These are phyloP conservation scores for Phyllotreta cruciferae DNA, from an alignment of 2,888 invertebrate species.

Conservation along the genomic window DNA sequence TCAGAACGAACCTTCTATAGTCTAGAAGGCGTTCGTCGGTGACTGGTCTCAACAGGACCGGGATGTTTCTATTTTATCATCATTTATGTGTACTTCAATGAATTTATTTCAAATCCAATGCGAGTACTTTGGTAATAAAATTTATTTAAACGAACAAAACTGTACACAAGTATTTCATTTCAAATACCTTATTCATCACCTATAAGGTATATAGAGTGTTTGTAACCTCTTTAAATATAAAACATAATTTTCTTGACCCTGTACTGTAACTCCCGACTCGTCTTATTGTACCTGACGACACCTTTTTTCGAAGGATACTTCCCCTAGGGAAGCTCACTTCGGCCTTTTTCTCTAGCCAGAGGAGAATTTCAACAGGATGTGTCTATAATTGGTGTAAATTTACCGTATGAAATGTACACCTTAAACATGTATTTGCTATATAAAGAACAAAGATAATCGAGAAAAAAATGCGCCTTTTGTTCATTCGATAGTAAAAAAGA, in stretches of 20 bases:
- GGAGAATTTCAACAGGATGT: conserved; percentile 29
- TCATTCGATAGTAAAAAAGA: no score
- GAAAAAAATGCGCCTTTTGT: no score
- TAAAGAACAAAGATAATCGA: no score
- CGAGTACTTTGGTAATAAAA: no score
- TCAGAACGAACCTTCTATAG: conserved; percentile 43
- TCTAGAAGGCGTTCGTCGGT: conserved; percentile 32
- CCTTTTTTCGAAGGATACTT: conserved; percentile 50
- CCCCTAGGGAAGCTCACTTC: conserved; percentile 44
- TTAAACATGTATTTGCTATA: no score
- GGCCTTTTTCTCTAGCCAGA: conserved; percentile 42
- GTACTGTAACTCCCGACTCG: not conserved
- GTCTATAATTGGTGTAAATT: conserved; percentile 25
- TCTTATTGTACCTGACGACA: conserved; percentile 45
- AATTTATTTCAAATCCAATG: not conserved
- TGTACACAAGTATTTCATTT: no score
- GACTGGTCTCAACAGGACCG: conserved; percentile 9
- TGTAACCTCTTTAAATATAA: not conserved
- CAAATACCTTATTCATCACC: no score
- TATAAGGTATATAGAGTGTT: no score
- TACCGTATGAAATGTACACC: conserved; percentile 23
- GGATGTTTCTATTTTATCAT: not conserved
- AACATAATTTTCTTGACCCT: not conserved
- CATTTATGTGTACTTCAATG: not conserved
- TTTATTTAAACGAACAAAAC: no score